Conservation (phyloP, 2,888 invertebrate species). For the Ormyrus labotus region DNA sequence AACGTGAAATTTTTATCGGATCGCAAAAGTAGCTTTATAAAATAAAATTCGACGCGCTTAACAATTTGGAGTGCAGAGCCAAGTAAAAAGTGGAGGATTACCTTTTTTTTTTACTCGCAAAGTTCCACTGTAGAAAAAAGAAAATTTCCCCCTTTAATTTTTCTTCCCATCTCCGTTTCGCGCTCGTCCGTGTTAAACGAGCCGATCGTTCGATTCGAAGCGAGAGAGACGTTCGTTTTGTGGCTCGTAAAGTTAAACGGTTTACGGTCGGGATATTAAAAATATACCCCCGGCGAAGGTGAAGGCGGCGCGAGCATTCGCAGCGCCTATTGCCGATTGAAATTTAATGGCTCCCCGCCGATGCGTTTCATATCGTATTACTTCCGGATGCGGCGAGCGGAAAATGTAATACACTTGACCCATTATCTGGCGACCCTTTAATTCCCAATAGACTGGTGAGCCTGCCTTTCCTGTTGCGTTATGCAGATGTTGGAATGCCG, state of each 20-base stretch:
- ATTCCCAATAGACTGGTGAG: neutral
- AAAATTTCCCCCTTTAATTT: neutral
- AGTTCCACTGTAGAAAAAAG: neutral
- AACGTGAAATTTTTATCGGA: too few relatives aligned
- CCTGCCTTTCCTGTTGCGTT: too few relatives aligned
- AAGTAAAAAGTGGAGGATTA: too few relatives aligned
- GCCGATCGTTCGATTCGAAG: conserved; percentile 18
- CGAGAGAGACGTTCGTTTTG: conserved; percentile 7
- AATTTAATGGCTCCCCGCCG: neutral
- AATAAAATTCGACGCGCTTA: too few relatives aligned
- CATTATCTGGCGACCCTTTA: neutral
- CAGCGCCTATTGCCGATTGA: neutral
- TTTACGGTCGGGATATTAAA: conserved; percentile 28
- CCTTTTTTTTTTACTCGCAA: too few relatives aligned
- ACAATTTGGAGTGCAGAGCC: too few relatives aligned
- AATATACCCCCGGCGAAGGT: neutral
- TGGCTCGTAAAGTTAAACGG: conserved; percentile 24
- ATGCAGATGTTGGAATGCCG: too few relatives aligned
- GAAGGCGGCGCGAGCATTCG: conserved; percentile 4
- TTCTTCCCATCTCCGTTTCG: neutral
- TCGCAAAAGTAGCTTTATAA: too few relatives aligned
- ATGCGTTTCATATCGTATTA: neutral
- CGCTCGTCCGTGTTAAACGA: neutral
- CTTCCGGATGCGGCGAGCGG: neutral
- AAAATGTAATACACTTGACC: neutral